Conservation (phyloP, 37 sponge, comb jelly and placozoan genomes). For the Ianthella basta region DNA sequence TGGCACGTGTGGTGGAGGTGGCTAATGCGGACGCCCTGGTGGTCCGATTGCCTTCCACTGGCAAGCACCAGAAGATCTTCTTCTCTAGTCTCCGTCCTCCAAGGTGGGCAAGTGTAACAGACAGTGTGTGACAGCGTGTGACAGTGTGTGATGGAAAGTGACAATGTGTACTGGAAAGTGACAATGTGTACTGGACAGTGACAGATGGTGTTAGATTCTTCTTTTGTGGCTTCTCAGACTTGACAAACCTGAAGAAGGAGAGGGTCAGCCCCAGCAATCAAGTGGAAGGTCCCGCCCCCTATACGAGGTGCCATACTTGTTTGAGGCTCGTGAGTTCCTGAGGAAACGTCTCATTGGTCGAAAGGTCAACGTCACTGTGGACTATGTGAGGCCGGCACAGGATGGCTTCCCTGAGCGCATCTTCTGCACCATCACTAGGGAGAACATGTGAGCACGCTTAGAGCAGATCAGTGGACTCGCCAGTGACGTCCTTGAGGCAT, state of each 20-base stretch:
- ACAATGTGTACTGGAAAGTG: neutral
- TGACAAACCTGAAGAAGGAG: conserved; percentile 21
- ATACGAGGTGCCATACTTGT: conserved; percentile 98
- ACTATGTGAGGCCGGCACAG: conserved; percentile 95
- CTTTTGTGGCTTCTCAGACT: neutral
- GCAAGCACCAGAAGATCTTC: conserved; percentile 80
- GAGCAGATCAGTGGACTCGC: no score
- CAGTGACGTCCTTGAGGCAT: no score
- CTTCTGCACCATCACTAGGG: conserved; percentile 87
- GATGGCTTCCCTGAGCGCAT: conserved; percentile 88
- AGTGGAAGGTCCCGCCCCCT: conserved; percentile 60
- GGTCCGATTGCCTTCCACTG: conserved; percentile 64
- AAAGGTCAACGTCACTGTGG: conserved; percentile 90
- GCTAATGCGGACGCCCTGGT: conserved; percentile 90
- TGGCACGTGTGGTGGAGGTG: conserved; percentile 81
- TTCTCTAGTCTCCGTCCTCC: conserved; percentile 94
- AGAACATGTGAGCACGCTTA: conserved; percentile 74
- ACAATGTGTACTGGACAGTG: neutral
- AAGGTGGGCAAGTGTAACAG: conserved; percentile 52
- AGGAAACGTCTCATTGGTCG: conserved; percentile 96
- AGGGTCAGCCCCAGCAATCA: conserved; percentile 20
- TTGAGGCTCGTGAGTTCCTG: conserved; percentile 98
- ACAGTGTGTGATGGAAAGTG: neutral
- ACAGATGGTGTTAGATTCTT: neutral
- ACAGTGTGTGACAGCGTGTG: neutral